These are phyloP conservation scores for Seriola quinqueradiata DNA, from an alignment of 2,113 vertebrate genomes.

Conservation along the genomic window DNA sequence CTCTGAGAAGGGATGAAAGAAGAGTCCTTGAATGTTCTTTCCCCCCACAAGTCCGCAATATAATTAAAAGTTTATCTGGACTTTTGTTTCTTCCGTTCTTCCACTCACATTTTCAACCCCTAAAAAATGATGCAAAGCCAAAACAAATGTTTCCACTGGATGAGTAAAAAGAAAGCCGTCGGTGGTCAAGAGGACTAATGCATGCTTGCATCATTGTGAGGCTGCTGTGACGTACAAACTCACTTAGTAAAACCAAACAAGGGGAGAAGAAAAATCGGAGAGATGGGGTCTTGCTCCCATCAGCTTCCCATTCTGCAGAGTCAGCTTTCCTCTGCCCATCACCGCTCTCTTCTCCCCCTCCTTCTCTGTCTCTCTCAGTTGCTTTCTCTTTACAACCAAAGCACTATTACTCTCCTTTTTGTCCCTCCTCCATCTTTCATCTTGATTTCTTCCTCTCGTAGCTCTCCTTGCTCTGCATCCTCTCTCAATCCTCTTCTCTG, in stretches of 20 bases:
- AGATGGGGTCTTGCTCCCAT: slow-evolving; percentile 69
- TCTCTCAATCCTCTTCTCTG: slow-evolving; percentile 19
- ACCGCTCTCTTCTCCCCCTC: slow-evolving; percentile 6
- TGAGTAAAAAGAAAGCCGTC: not conserved
- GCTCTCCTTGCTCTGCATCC: slow-evolving; percentile 21
- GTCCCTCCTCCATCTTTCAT: slow-evolving; percentile 51
- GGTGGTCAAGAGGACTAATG: slow-evolving; percentile 11
- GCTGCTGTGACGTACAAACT: not conserved
- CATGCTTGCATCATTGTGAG: not conserved
- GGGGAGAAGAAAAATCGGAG: not conserved
- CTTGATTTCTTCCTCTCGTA: slow-evolving; percentile 26
- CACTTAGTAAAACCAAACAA: slow-evolving; percentile 38
- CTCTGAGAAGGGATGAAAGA: not conserved
- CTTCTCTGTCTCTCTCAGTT: slow-evolving; percentile 28
- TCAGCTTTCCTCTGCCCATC: slow-evolving; percentile 72
- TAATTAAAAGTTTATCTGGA: not conserved
- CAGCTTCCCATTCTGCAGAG: slow-evolving; percentile 70
- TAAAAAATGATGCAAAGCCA: slow-evolving; percentile 4
- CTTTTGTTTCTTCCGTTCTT: not conserved
- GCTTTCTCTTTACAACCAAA: slow-evolving; percentile 59
- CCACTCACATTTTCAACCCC: too few relatives aligned
- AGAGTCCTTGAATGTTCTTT: slow-evolving; percentile 12
- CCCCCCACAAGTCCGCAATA: not conserved
- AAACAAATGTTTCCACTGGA: slow-evolving; percentile 26
- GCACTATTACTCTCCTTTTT: slow-evolving; percentile 50